phyloP scores from a whole-genome alignment of 1,140 invertebrate species.

The Drosophila ohnishii region DNA sequence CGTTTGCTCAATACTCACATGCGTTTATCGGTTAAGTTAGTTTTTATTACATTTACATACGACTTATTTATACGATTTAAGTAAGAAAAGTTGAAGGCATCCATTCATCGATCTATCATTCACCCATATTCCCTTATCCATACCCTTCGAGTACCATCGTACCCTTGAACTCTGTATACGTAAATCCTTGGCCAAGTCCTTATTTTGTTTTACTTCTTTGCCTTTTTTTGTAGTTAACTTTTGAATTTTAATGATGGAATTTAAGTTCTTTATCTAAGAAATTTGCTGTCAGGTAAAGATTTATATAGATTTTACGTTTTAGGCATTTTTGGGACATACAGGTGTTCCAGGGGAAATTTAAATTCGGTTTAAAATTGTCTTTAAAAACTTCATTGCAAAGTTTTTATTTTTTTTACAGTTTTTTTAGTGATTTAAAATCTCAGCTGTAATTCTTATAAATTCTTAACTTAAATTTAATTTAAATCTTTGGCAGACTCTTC shows the following conservation, averaged over 20 bases:
- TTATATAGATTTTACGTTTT: not conserved
- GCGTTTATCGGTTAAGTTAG: conserved; percentile 76
- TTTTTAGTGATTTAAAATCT: not conserved
- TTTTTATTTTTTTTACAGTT: not conserved
- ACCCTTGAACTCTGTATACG: conserved; percentile 39
- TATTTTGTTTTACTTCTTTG: not conserved
- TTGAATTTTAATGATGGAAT: not conserved
- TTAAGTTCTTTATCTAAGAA: not conserved
- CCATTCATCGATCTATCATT: conserved; percentile 2
- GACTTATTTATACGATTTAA: conserved; percentile 63
- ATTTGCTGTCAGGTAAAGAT: not conserved
- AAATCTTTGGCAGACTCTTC: not conserved
- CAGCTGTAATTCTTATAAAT: not conserved
- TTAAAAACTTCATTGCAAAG: not conserved
- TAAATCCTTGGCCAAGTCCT: conserved; percentile 15
- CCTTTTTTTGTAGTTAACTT: not conserved
- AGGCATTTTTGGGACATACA: not conserved
- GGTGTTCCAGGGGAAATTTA: not conserved
- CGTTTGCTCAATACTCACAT: conserved; percentile 34
- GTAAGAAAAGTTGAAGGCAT: conserved; percentile 44
- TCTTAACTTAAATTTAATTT: not conserved
- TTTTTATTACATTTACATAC: conserved; percentile 59
- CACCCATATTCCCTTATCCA: not conserved
- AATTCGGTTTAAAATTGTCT: not conserved
- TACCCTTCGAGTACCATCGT: conserved; percentile 2